Conservation (phyloP, 2,888 invertebrate genomes). For the Drosophila trichaetosa region DNA sequence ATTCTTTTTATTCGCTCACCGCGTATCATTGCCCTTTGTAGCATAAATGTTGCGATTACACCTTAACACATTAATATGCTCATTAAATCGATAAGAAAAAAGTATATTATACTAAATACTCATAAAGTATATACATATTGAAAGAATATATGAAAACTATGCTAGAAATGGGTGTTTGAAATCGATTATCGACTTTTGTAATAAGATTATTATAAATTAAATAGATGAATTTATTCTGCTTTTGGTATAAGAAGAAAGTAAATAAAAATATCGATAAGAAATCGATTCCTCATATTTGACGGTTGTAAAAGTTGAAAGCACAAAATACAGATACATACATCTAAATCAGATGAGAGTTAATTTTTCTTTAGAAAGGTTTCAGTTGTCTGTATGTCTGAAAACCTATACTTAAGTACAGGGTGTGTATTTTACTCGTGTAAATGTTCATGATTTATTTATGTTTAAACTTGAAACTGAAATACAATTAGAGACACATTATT, state of each 20-base stretch:
- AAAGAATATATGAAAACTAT: not conserved
- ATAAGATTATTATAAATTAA: too few relatives aligned
- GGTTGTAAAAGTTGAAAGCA: not conserved
- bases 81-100: not conserved
- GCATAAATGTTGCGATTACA: not conserved
- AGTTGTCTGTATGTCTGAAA: not conserved
- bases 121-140: not conserved
- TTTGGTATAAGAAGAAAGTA: not conserved
- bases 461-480: not conserved
- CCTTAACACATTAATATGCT: not conserved
- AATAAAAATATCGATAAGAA: not conserved
- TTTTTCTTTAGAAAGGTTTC: not conserved
- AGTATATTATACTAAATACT: not conserved
- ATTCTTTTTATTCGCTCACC: not conserved
- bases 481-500: not conserved
- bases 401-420: not conserved
- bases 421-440: not conserved
- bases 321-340: not conserved
- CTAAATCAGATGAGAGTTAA: accelerated
- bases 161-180: not conserved
- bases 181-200: too few relatives aligned
- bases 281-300: not conserved
- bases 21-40: not conserved
- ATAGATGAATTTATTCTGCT: not conserved
- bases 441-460: not conserved